Conservation (phyloP, 2,888 invertebrate species). For the Cynaeus angustus region DNA sequence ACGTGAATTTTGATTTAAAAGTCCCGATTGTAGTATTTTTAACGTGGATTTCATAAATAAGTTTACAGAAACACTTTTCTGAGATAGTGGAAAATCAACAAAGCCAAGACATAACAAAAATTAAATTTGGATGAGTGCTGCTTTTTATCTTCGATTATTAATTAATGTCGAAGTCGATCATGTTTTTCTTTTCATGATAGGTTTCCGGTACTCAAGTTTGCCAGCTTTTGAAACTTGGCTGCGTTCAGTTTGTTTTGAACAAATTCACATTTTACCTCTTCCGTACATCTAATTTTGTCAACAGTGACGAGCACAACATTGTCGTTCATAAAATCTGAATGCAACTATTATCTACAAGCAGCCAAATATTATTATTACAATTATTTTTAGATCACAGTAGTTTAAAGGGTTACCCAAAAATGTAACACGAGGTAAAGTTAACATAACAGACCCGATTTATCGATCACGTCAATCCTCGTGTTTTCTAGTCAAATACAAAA, state of each 20-base stretch:
- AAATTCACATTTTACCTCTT: no score
- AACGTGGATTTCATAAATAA: constrained; percentile 21
- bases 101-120: constrained; percentile 35
- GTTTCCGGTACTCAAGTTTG: no score
- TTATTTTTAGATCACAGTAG: not conserved
- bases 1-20: constrained; percentile 22
- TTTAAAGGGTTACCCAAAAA: constrained; percentile 14
- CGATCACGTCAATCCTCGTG: not conserved
- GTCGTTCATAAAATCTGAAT: constrained; percentile 7
- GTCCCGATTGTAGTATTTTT: constrained; percentile 23
- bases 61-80: constrained; percentile 25
- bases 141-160: constrained; percentile 15
- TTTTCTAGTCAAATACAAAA: not conserved
- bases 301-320: not conserved
- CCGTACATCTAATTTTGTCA: no score
- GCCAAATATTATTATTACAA: not conserved
- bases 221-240: no score
- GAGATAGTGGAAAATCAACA: constrained; percentile 18
- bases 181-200: no score
- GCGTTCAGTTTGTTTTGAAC: no score
- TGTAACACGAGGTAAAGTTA: constrained; percentile 10
- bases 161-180: no score
- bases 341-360: not conserved
- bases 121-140: constrained; percentile 10
- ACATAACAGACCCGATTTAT: not conserved